phyloP scores from a whole-genome alignment of 2,797 vertebrate species.

The Gymnoscopelus microlampas region DNA sequence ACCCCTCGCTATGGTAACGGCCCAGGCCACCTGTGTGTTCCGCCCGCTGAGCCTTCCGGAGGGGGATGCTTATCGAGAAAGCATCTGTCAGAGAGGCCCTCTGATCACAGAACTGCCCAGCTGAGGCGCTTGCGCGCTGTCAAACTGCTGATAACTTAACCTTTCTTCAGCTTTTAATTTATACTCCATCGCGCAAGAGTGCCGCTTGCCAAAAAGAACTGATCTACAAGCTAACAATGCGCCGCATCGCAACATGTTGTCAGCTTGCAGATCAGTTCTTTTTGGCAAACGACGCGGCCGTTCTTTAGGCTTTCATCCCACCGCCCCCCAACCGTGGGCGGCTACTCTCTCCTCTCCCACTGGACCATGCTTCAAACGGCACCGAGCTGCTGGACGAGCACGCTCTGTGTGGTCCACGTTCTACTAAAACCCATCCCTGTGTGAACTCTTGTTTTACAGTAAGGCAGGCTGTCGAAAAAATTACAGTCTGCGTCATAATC shows the following conservation, averaged over 20 bases:
- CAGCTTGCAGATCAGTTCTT: too few species aligned
- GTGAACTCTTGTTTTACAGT: slow-evolving; percentile 64
- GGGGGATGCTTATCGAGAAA: slow-evolving; percentile 75
- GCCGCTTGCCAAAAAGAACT: too few species aligned
- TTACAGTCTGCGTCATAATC: slow-evolving; percentile 30
- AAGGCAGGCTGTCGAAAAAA: slow-evolving; percentile 61
- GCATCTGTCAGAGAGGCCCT: slow-evolving; percentile 71
- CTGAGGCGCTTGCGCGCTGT: slow-evolving; percentile 53
- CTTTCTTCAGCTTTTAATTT: slow-evolving; percentile 42
- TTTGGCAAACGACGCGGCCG: too few species aligned
- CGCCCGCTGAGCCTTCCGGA: slow-evolving; percentile 36
- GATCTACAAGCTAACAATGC: too few species aligned
- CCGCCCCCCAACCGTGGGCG: slow-evolving; percentile 10
- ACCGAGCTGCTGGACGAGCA: slow-evolving; percentile 41
- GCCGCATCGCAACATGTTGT: too few species aligned
- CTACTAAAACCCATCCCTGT: slow-evolving; percentile 60
- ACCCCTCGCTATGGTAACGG: slow-evolving; percentile 44
- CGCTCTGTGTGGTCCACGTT: slow-evolving; percentile 77
- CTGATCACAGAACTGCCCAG: slow-evolving; percentile 63
- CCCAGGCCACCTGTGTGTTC: slow-evolving; percentile 57
- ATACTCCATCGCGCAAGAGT: too few species aligned
- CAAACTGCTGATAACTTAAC: slow-evolving; percentile 71
- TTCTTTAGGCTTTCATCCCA: slow-evolving; percentile 2
- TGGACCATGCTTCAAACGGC: slow-evolving; percentile 66
- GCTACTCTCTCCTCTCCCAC: slow-evolving; percentile 7